Conservation (phyloP, 2,113 vertebrate genomes). For the Callospermophilus lateralis region DNA sequence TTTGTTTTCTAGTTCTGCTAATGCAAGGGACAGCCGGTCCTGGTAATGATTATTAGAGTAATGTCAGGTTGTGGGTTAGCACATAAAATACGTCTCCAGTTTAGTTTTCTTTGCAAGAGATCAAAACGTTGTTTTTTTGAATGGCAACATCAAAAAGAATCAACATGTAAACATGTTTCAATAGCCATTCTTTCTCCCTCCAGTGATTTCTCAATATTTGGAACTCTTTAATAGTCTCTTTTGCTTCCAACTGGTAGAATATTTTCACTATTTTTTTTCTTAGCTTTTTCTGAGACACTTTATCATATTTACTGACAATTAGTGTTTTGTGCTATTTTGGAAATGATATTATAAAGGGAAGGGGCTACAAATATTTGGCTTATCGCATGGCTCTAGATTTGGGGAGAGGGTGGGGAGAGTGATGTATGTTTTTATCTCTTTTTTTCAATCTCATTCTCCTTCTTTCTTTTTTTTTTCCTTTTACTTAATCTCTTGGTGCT, state of each 20-base stretch:
- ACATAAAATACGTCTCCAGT: slow-evolving; percentile 75
- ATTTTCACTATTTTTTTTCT: slow-evolving; percentile 28
- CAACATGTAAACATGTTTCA: slow-evolving; percentile 72
- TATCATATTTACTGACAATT: neutral
- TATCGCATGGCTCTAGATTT: neutral
- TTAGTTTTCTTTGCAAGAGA: slow-evolving; percentile 65
- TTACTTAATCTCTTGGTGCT: neutral
- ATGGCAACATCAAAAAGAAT: slow-evolving; percentile 73
- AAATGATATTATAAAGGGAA: neutral
- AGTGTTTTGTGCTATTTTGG: neutral
- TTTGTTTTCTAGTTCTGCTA: slow-evolving; percentile 67
- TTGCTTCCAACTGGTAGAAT: slow-evolving; percentile 55
- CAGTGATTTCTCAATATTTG: slow-evolving; percentile 75
- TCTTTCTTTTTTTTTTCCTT: neutral
- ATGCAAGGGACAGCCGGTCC: slow-evolving; percentile 73
- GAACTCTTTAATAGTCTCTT: slow-evolving; percentile 55
- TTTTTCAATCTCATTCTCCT: neutral
- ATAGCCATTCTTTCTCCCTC: slow-evolving; percentile 58
- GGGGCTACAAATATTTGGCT: neutral
- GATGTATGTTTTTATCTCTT: neutral
- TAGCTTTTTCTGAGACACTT: slow-evolving; percentile 12
- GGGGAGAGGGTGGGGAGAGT: neutral
- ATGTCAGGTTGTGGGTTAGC: slow-evolving; percentile 72
- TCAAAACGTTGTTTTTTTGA: slow-evolving; percentile 69
- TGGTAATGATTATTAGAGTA: slow-evolving; percentile 64